Evolutionary conservation across 2,113 vertebrate genomes (phyloP), one percentile per base, ranked within the genome.

Genomic region (Macquaria australasica): DNA sequence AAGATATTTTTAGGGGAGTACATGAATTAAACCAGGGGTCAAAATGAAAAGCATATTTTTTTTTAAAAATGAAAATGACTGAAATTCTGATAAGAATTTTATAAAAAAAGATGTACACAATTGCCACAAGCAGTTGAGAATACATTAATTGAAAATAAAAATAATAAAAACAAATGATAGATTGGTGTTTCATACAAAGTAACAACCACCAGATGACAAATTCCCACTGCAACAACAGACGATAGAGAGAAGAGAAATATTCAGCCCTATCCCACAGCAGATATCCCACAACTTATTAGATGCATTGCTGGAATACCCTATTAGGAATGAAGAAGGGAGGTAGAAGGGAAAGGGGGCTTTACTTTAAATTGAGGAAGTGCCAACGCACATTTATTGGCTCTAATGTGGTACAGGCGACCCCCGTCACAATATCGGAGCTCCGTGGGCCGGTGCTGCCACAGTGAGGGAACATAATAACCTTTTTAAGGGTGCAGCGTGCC

Each of bases 341-440:
- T 82, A 62, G 90, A 92, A 91, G 90, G 91, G 93, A 94, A 90
- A 95, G 86, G 94, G 91, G 95, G 96, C 95, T 96, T 96, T 96
- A 95, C 93, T 95, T 95, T 95, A 96, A 96, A 96, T 96, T 96
- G 95, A 96, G 95, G 89, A 93, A 96, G 96, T 96, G 96, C 94
- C 95, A 96, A 95, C 95, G 96, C 96, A 96, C 96, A 96, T 96
- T 96, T 96, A 96, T 96, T 96, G 95, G 95, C 94, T 95, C 90
- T 96, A 96, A 96, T 96, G 96, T 93, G 96, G 91, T 94, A 90
- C 93, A 92, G 94, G 88, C 93, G 83, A 90, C 92, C 92, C 89
- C 91, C 73, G 88, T 91, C 89, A 90, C 90, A 90, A 91, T 87
- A 90, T 80, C 64, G 63, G 77, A 77, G 91, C 93, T 90, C 90